Conservation (phyloP, 2,888 invertebrate genomes). For the Colostygia pectinataria region DNA sequence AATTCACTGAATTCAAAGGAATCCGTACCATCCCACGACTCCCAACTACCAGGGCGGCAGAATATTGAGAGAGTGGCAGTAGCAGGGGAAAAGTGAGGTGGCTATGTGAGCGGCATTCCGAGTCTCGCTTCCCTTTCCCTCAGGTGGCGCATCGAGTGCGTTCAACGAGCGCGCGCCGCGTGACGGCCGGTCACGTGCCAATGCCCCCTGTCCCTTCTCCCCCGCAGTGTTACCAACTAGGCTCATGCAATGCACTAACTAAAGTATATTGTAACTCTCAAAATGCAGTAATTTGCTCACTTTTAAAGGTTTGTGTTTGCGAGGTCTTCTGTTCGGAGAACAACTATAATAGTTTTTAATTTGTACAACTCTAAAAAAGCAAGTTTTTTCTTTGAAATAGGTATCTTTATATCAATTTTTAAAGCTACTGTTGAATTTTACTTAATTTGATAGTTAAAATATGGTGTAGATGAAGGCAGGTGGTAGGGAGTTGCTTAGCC, state of each 20-base stretch:
- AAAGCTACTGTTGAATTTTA: too few relatives aligned
- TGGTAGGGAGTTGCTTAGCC: too few relatives aligned
- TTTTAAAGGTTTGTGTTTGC: too few relatives aligned
- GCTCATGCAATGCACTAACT: not conserved
- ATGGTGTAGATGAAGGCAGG: too few relatives aligned
- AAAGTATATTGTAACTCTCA: not conserved
- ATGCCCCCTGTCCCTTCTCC: slow-evolving; percentile 29
- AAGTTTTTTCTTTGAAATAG: too few relatives aligned
- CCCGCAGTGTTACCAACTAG: slow-evolving; percentile 15
- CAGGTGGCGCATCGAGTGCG: slow-evolving; percentile 49
- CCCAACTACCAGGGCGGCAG: slow-evolving; percentile 29
- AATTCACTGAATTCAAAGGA: slow-evolving; percentile 25
- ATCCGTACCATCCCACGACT: slow-evolving; percentile 29
- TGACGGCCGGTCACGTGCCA: slow-evolving; percentile 62
- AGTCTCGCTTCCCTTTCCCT: slow-evolving; percentile 32
- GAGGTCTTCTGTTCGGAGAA: too few relatives aligned
- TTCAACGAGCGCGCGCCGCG: slow-evolving; percentile 49
- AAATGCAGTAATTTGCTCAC: too few relatives aligned
- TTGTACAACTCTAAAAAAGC: too few relatives aligned
- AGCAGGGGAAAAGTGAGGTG: slow-evolving; percentile 21
- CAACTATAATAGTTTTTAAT: too few relatives aligned
- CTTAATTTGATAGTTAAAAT: too few relatives aligned
- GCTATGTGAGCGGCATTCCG: slow-evolving; percentile 24
- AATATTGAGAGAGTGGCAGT: slow-evolving; percentile 16
- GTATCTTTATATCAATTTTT: too few relatives aligned